Base-by-base conservation (phyloP, 2,888 invertebrate species). In the Calephelis perditalis region DNA sequence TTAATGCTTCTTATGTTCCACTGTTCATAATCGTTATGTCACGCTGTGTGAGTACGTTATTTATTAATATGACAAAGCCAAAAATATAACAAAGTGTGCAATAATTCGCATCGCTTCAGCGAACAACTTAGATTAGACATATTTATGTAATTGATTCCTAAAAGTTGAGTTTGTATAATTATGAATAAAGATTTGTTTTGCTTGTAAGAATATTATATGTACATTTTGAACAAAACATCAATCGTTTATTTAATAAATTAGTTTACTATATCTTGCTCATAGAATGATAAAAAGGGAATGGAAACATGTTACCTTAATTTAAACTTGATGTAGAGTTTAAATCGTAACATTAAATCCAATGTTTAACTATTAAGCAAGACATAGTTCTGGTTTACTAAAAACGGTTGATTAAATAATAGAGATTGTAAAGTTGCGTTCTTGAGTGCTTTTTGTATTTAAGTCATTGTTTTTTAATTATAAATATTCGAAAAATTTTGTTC, bases 121-220 rank as follows among this genome's bases (percentile, higher is more conserved):
- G 69, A 75, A 71, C 76, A 80, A 76, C 35, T 76, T 73, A 70
- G 63, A 65, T 67, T 72, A 69, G 67, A 64, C 61, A 65, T 67
- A 26, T 26, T 26, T 26, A 26, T 26, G 15, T 62, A 67, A 65
- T 71, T 65, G 65, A 68, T 72, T 70, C 67, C 67, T 71, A 69
- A 66, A 66, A 59, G 65, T 56, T 65, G 67, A 70, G 65, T 77
- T 73, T 75, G 77, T 78, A 75, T 74, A 77, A 77, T 61, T 75
- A 73, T 72, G 69, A 68, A 68, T 75, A 74, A 60, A 57, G 40
- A 73, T 79, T 84, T 79, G 68, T 70, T 78, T 82, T 76, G 83
- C 80, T 76, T 87, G 86, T 89, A 86, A 86, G 84, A 85, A 77
- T 72, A 75, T 80, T 82, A 82, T 87, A 84, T 88, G 88, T 88